phyloP scores from a whole-genome alignment of 2,888 invertebrate genomes.

The Dendrolimus houi region DNA sequence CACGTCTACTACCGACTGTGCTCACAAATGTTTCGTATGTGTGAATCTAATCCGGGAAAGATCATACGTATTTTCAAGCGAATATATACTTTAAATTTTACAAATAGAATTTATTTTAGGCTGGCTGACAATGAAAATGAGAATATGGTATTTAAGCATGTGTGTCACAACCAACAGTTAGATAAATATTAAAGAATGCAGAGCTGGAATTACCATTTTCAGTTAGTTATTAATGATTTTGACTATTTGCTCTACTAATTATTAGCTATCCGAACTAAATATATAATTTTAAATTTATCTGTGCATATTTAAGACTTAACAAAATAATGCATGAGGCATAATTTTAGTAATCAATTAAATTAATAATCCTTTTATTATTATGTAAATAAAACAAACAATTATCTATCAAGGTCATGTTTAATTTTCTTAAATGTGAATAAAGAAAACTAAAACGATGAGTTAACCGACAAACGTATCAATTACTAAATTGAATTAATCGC shows the following conservation, averaged over 20 bases:
- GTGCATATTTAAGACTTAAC: too few relatives aligned
- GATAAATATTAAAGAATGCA: constrained; percentile 71
- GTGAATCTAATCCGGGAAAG: constrained; percentile 23
- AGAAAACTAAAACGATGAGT: constrained; percentile 9
- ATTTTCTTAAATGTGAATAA: background rate
- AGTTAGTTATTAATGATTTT: constrained; percentile 61
- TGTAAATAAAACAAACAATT: too few relatives aligned
- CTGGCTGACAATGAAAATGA: constrained; percentile 14
- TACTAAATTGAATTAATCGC: constrained; percentile 75
- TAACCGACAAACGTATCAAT: constrained; percentile 68
- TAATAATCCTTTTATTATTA: too few relatives aligned
- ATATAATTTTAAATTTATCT: too few relatives aligned
- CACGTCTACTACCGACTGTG: constrained; percentile 51
- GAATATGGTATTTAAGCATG: constrained; percentile 57
- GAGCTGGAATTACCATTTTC: constrained; percentile 72
- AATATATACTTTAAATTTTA: constrained; percentile 15
- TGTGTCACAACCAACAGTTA: constrained; percentile 40
- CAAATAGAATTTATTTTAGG: constrained; percentile 17
- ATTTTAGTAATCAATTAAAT: too few relatives aligned
- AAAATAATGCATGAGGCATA: too few relatives aligned
- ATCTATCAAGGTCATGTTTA: too few relatives aligned
- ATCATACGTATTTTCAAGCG: constrained; percentile 1
- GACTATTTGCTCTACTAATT: constrained; percentile 39
- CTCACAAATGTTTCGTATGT: constrained; percentile 58
- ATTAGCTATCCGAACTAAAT: too few relatives aligned